phyloP scores from a whole-genome alignment of 2,113 vertebrate species.

The Anseranas semipalmata region DNA sequence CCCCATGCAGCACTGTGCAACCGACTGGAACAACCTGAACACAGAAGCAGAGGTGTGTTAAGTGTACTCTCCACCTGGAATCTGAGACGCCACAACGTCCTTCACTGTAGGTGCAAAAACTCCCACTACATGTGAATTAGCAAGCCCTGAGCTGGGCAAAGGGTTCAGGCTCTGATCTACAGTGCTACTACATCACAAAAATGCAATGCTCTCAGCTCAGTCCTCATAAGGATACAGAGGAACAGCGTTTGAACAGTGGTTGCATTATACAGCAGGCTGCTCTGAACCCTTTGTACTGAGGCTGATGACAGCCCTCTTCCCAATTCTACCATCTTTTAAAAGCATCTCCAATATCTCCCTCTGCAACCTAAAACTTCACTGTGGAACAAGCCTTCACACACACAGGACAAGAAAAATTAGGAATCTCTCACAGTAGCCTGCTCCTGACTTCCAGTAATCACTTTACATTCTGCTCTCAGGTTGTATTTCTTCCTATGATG shows the following conservation, averaged over 20 bases:
- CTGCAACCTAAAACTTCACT: neutral
- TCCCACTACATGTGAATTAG: neutral
- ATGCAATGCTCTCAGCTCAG: neutral
- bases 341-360: neutral
- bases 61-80: too few species aligned
- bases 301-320: neutral
- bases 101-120: too few species aligned
- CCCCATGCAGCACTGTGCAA: conserved; percentile 99
- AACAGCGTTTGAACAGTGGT: neutral
- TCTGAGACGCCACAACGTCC: too few species aligned
- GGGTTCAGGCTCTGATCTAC: neutral
- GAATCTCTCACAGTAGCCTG: neutral
- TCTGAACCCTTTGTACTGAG: neutral
- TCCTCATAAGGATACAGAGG: too few species aligned
- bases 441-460: neutral
- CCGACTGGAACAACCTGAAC: conserved; percentile 95
- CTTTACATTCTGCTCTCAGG: neutral
- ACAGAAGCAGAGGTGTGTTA: neutral
- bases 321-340: neutral
- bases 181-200: neutral
- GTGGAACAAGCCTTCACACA: neutral
- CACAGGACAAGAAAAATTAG: neutral
- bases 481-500: neutral
- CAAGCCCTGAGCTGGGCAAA: neutral
- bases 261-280: neutral